Base-by-base conservation (phyloP, 35 echinoderm and acorn worm species). In the Apostichopus japonicus region DNA sequence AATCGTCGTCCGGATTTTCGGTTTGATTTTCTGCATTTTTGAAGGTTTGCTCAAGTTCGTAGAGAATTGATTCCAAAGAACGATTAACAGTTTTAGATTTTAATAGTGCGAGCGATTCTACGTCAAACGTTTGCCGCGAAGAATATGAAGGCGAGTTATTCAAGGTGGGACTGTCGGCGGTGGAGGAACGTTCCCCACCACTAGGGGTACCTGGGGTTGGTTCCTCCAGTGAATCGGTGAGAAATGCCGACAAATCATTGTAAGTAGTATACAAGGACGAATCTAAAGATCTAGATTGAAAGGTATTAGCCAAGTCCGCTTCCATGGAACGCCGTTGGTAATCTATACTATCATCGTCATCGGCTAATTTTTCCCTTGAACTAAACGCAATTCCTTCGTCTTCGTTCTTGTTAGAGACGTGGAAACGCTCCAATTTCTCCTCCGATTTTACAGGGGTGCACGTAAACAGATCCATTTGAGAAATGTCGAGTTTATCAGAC, bases 231-330 rank as follows among this genome's bases (percentile, higher is more conserved):
- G 55, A 56, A 55, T 76, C 73, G 55, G 10, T 33, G 72, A 83
- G 52, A 77, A 97, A 80, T 14, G 91, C 79, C 4, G 96, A 97
- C 13, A 97, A 71, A 82, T 97, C 96, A 72, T 81, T 83, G 88
- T 95, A 97, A 21, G 96, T 97, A 11, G 91, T 94, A 71, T 97
- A 97, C 67, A 94, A 83, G 0, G 96, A 94, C 10, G 91, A 92
- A 51, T 95, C 96, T 8, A 93, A 22, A 77, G 92, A 93, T 92
- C 91, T 93, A 10, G 93, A 89, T 25, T 96, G 95, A 22, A 96
- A 94, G 24, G 79, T 91, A 61, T 88, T 87, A 15, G 95, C 89
- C 33, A 96, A 91, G n/a, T 93, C 95, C 17, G 92, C 87, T 82
- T 96, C 95, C 17, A 82, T 65, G 24, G 90, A 75, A 78, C 79